Percentiles rank a stretch among this genome's conserved stretches.
phyloP scores from a whole-genome alignment of 2,113 vertebrate genomes.

The Sciurus niger region DNA sequence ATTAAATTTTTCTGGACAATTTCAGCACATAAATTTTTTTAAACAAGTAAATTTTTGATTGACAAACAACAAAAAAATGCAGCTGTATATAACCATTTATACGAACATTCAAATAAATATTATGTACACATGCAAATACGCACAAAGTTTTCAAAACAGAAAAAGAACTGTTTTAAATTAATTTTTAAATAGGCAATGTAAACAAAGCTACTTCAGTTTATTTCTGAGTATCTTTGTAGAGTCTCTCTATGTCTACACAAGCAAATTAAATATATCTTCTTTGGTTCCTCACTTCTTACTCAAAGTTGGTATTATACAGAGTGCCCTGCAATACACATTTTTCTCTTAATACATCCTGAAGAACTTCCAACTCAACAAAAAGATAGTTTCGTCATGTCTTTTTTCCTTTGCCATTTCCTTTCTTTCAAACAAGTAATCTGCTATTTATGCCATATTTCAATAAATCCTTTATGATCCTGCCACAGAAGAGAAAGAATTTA shows the following conservation, averaged over 20 bases:
- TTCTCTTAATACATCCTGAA: not conserved
- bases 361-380: conserved; percentile 33
- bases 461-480: not conserved
- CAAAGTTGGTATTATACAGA: not conserved
- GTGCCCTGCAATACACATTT: not conserved
- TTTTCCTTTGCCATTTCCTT: conserved; percentile 14
- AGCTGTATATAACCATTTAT: not conserved
- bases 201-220: not conserved
- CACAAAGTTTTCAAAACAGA: not conserved
- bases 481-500: conserved; percentile 25
- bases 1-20: too few relatives aligned
- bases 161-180: not conserved
- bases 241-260: not conserved
- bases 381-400: not conserved
- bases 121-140: not conserved
- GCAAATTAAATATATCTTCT: conserved; percentile 28
- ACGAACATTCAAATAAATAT: not conserved
- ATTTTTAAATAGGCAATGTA: conserved; percentile 51
- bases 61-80: not conserved
- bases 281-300: not conserved
- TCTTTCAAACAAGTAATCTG: conserved; percentile 48
- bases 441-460: not conserved
- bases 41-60: not conserved
- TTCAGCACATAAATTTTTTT: not conserved
- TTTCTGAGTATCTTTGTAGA: conserved; percentile 18